Evolutionary conservation across 2,797 vertebrate species (phyloP).

Genomic region (Micropoecilia bifurca): DNA sequence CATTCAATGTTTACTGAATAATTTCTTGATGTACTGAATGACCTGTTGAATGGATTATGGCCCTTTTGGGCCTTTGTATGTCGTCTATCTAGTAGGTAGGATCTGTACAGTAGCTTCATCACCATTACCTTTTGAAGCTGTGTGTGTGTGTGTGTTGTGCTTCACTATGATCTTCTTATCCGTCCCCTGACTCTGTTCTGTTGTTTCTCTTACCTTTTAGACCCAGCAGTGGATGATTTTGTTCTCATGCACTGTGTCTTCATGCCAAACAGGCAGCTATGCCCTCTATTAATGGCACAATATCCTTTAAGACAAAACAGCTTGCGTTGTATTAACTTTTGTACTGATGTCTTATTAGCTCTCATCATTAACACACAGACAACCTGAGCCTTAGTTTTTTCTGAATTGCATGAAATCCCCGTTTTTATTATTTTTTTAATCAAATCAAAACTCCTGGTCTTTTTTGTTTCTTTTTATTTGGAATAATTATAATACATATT

Average conservation of each 20-base stretch:
- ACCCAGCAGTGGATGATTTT: slow-evolving; percentile 94
- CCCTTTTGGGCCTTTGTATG: not conserved
- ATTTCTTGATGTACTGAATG: not conserved
- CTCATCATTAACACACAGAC: not conserved
- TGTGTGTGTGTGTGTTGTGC: not conserved
- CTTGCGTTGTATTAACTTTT: not conserved
- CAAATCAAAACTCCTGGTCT: not conserved
- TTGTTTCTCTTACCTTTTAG: slow-evolving; percentile 71
- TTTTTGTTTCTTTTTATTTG: not conserved
- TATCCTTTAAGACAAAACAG: slow-evolving; percentile 91
- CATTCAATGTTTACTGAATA: not conserved
- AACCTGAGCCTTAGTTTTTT: not conserved
- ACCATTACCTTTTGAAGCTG: not conserved
- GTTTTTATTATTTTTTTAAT: not conserved
- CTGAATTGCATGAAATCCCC: not conserved
- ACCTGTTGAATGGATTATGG: not conserved
- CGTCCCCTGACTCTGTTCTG: slow-evolving; percentile 7
- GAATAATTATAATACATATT: not conserved
- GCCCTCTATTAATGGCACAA: slow-evolving; percentile 94
- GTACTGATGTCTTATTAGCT: not conserved
- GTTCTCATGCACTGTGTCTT: slow-evolving; percentile 98
- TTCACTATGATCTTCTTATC: not conserved
- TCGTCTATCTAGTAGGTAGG: not conserved
- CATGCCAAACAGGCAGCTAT: slow-evolving; percentile 96
- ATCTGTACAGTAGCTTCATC: not conserved